phyloP scores from a whole-genome alignment of 53 echinoderm and acorn worm species.

The Hippasteria phrygiana region DNA sequence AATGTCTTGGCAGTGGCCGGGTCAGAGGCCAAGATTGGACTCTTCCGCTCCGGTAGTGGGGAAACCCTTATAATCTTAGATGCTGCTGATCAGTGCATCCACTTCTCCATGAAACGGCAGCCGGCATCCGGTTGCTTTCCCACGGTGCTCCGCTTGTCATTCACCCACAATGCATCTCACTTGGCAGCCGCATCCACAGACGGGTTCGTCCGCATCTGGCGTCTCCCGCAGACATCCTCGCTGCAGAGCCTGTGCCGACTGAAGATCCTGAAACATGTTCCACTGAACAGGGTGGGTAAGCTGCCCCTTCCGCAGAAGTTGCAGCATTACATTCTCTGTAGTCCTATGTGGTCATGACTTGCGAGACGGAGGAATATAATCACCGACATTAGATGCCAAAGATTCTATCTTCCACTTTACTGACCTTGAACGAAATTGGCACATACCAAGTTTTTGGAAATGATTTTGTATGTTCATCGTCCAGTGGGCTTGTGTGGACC shows the following conservation, averaged over 20 bases:
- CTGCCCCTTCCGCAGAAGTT: conserved; percentile 86
- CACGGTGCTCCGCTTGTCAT: conserved; percentile 75
- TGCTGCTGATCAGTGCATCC: conserved; percentile 80
- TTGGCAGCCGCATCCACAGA: conserved; percentile 90
- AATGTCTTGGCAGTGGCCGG: conserved; percentile 82
- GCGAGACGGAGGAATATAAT: neutral
- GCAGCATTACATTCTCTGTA: conserved; percentile 82
- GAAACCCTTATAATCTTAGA: conserved; percentile 75
- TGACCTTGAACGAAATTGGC: no score
- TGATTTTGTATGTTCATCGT: no score
- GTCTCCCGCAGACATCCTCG: conserved; percentile 74
- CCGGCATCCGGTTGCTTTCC: conserved; percentile 61
- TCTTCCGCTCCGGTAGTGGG: conserved; percentile 73
- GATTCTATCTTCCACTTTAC: no score
- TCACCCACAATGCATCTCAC: conserved; percentile 89
- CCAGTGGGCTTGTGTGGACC: no score
- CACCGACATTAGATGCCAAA: no score
- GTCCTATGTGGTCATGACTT: conserved; percentile 65
- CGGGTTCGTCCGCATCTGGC: conserved; percentile 89
- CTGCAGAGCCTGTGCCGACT: conserved; percentile 84
- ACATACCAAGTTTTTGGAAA: no score
- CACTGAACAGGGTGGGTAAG: conserved; percentile 77
- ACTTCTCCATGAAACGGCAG: conserved; percentile 84
- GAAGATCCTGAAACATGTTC: conserved; percentile 83
- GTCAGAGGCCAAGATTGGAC: conserved; percentile 78